Evolutionary conservation across 2,888 invertebrate genomes (phyloP).

Genomic region (Chloromyia formosa): DNA sequence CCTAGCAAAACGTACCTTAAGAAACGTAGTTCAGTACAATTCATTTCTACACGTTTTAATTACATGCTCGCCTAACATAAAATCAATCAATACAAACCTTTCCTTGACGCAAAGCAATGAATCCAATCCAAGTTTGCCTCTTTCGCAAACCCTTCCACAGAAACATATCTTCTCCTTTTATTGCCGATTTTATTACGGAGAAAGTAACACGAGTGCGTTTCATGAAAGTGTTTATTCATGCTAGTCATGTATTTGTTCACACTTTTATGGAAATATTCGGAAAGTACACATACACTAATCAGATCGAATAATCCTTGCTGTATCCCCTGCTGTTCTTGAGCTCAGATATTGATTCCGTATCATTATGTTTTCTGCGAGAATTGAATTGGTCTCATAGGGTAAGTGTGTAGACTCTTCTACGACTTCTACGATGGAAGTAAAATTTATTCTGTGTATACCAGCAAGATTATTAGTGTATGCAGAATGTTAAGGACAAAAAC

Average conservation of each 20-base stretch:
- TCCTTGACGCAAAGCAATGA: no score
- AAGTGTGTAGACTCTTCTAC: background rate
- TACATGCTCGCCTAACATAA: no score
- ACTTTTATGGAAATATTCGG: slow-evolving; percentile 28
- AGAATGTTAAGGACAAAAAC: slow-evolving; percentile 19
- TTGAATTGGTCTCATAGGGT: background rate
- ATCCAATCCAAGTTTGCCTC: no score
- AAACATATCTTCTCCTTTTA: background rate
- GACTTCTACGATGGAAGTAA: slow-evolving; percentile 7
- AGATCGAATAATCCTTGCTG: slow-evolving; percentile 28
- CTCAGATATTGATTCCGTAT: background rate
- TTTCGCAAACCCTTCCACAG: no score
- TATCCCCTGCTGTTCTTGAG: background rate
- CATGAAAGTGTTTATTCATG: slow-evolving; percentile 36
- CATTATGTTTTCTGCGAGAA: background rate
- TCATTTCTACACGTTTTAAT: no score
- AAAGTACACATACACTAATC: slow-evolving; percentile 14
- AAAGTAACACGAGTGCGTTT: slow-evolving; percentile 17
- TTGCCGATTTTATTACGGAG: slow-evolving; percentile 23
- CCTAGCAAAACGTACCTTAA: no score
- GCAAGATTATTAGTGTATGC: slow-evolving; percentile 30
- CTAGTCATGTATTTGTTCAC: slow-evolving; percentile 38
- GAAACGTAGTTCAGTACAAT: no score
- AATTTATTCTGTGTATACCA: slow-evolving; percentile 23
- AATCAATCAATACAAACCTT: no score